Evolutionary conservation across 2,797 vertebrate genomes (phyloP).

Genomic region (Todus mexicanus): DNA sequence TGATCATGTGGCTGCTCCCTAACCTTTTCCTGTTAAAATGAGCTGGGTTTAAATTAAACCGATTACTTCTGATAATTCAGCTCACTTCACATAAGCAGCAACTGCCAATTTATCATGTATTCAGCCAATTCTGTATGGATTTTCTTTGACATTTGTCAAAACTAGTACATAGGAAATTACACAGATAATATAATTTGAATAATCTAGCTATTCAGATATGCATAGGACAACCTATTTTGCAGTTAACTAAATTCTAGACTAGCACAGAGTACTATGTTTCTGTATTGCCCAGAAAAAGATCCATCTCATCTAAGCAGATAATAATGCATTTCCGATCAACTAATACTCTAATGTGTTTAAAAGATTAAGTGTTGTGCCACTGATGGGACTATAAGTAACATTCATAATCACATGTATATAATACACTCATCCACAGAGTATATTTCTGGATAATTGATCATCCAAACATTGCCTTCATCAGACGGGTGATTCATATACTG

Average conservation of each 20-base stretch:
- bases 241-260: background rate
- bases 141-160: background rate
- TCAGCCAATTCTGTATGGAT: background rate
- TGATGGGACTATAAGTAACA: background rate
- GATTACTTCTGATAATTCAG: slow-evolving; percentile 8
- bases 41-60: slow-evolving; percentile 20
- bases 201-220: background rate
- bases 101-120: background rate
- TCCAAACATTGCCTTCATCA: background rate
- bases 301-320: background rate
- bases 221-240: background rate
- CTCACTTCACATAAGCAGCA: background rate
- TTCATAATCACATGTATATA: background rate
- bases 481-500: background rate
- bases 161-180: background rate
- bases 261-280: background rate
- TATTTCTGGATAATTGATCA: background rate
- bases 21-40: slow-evolving; percentile 9
- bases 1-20: background rate
- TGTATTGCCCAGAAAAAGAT: background rate
- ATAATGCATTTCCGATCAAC: background rate
- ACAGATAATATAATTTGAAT: background rate
- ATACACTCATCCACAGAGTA: background rate
- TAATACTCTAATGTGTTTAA: background rate
- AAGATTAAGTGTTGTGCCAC: background rate